Base-by-base conservation (phyloP, 2,888 invertebrate species). In the Tipula lateralis region DNA sequence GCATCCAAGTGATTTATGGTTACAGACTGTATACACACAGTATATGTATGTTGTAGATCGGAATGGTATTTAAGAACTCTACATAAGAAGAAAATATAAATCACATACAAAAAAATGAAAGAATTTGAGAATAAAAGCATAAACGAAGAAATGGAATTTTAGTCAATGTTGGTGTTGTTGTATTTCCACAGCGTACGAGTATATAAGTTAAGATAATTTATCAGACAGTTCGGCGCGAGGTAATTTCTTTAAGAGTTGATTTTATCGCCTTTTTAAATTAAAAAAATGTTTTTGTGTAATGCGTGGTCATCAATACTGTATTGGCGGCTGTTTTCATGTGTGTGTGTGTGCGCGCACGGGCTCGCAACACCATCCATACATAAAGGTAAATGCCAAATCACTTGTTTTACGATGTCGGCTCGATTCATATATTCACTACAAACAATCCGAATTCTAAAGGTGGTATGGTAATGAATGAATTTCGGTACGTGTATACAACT, bases 141-240 rank as follows among this genome's bases (percentile, higher is more conserved):
- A 66, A 66, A 66, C 66, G 66, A 66, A 66, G 24, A 66, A 66
- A 66, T 66, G 66, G 66, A 66, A 66, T 66, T 66, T 66, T 24
- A 66, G 9, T 16, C 36, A 12, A 1, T 36, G 36, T 36, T 44
- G 44, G 2, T 24, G 9, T 66, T 66, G 66, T 24, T 66, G 66
- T 50, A 16, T 50, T 19, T 50, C 12, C 44, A 50, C 44, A 16
- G 2, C 36, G 24, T 66, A 44, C 36, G 12, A 9, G 7, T 66
- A 66, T 9, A 2, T 66, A 66, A 66, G 66, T n/a, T n/a, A 66
- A 66, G 66, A 24, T 66, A 66, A 66, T 66, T 66, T 66, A 66
- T 66, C 66, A 66, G 66, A 66, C 66, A 66, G 66, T 66, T 66
- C 66, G 66, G 66, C 66, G 66, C 66, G 66, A 66, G 66, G 24